These are phyloP conservation scores for Parelbella ahira DNA, from an alignment of 2,888 invertebrate species.

Conservation along the genomic window DNA sequence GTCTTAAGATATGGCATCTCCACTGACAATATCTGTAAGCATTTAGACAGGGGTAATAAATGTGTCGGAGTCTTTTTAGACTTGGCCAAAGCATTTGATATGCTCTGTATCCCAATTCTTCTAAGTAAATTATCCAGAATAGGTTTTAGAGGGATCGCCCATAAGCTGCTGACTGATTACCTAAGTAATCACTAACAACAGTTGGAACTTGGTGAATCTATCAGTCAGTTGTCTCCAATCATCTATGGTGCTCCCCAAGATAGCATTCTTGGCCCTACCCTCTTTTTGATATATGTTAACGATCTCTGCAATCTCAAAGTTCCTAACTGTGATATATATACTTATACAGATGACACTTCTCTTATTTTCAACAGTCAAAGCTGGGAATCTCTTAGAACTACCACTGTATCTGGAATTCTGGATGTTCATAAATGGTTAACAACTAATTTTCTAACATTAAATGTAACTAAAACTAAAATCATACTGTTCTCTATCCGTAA, in stretches of 20 bases:
- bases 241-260: conserved; percentile 25
- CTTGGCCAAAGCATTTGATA: conserved; percentile 10
- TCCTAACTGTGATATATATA: conserved; percentile 14
- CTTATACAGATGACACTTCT: conserved; percentile 23
- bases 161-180: conserved; percentile 3
- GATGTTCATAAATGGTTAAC: conserved; percentile 10
- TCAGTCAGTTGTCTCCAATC: no score
- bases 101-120: conserved; percentile 6
- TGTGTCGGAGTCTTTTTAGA: conserved; percentile 10
- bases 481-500: conserved; percentile 11
- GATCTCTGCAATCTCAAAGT: conserved; percentile 10
- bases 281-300: conserved; percentile 12
- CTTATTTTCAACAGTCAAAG: conserved; percentile 16
- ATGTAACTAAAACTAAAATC: conserved; percentile 19
- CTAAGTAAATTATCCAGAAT: conserved; percentile 8
- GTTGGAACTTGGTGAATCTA: conserved; percentile 1
- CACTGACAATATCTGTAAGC: conserved; percentile 4
- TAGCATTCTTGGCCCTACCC: conserved; percentile 18
- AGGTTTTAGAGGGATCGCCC: conserved; percentile 13
- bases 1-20: conserved; percentile 11
- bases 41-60: conserved; percentile 7
- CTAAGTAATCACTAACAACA: conserved; percentile 6
- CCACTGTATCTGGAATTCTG: conserved; percentile 2
- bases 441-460: conserved; percentile 19
- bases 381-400: conserved; percentile 9